A percentile compares a stretch with the other conserved stretches of the same genome.
These are phyloP conservation scores for Eonycteris spelaea DNA, from an alignment of 2,113 vertebrate species.

Conservation along the genomic window DNA sequence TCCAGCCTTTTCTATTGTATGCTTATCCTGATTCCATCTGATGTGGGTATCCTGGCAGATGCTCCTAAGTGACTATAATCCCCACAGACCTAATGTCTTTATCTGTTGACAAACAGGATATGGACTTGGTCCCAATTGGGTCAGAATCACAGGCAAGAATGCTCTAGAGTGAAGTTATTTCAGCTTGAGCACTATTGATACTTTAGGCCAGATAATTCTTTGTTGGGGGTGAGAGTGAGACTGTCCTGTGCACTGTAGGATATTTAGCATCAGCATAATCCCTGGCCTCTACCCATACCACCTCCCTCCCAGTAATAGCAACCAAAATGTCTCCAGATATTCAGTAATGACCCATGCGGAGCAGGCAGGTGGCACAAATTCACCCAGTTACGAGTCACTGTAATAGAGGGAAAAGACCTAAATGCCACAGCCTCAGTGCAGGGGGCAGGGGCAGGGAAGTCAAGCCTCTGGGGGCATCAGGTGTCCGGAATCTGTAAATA, in stretches of 20 bases:
- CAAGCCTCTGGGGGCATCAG: neutral
- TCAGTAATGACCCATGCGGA: neutral
- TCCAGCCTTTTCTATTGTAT: neutral
- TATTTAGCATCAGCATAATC: neutral
- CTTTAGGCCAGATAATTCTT: neutral
- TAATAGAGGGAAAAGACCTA: neutral
- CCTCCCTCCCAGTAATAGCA: neutral
- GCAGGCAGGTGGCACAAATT: neutral
- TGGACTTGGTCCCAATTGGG: neutral
- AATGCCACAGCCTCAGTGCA: too few relatives aligned
- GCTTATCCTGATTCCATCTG: neutral
- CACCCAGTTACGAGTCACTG: neutral
- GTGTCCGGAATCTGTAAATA: neutral
- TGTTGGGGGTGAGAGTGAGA: neutral
- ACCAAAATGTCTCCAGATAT: neutral
- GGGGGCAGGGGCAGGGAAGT: neutral
- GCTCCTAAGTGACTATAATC: neutral
- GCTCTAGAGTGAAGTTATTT: neutral
- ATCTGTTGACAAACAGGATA: neutral
- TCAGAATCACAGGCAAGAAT: neutral
- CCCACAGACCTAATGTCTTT: neutral
- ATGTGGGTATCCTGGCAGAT: neutral
- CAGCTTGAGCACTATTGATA: neutral
- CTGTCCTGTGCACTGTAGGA: neutral
- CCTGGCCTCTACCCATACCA: neutral